These are phyloP conservation scores for Penaeus chinensis DNA, from an alignment of 1,140 invertebrate species.

Conservation along the genomic window DNA sequence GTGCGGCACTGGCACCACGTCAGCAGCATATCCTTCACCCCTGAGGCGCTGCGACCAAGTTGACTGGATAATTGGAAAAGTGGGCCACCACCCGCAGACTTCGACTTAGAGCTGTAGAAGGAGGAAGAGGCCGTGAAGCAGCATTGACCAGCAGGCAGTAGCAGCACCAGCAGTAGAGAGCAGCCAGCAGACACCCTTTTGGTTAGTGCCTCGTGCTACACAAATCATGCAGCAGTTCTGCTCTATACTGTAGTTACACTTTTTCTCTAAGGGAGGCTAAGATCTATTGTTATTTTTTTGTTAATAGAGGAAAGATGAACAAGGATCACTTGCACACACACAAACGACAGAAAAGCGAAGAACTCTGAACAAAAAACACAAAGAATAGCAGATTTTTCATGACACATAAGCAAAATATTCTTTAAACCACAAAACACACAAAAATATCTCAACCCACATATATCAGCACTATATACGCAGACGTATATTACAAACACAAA, in stretches of 20 bases:
- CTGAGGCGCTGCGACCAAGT: constrained; percentile 86
- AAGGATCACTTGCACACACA: constrained; percentile 11
- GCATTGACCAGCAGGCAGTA: constrained; percentile 73
- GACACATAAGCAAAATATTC: not conserved
- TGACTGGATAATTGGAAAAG: constrained; percentile 80
- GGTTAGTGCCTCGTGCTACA: constrained; percentile 49
- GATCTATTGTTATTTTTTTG: constrained; percentile 38
- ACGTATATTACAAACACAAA: constrained; percentile 9
- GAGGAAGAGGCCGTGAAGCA: constrained; percentile 71
- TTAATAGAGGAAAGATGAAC: constrained; percentile 23
- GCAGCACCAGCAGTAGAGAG: constrained; percentile 28
- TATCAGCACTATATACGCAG: constrained; percentile 7
- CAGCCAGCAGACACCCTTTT: constrained; percentile 37
- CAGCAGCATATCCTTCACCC: constrained; percentile 95
- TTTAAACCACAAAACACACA: constrained; percentile 12
- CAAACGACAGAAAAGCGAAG: constrained; percentile 33
- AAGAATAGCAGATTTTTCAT: not conserved
- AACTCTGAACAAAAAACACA: not conserved
- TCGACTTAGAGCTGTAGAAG: constrained; percentile 56
- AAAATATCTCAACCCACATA: not conserved
- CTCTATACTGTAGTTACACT: constrained; percentile 25
- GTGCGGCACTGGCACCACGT: constrained; percentile 97
- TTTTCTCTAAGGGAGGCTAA: constrained; percentile 29
- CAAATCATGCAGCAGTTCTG: constrained; percentile 45
- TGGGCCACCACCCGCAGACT: constrained; percentile 67